Base-by-base conservation (phyloP, 2,888 invertebrate genomes). In the Campoplex nolae region DNA sequence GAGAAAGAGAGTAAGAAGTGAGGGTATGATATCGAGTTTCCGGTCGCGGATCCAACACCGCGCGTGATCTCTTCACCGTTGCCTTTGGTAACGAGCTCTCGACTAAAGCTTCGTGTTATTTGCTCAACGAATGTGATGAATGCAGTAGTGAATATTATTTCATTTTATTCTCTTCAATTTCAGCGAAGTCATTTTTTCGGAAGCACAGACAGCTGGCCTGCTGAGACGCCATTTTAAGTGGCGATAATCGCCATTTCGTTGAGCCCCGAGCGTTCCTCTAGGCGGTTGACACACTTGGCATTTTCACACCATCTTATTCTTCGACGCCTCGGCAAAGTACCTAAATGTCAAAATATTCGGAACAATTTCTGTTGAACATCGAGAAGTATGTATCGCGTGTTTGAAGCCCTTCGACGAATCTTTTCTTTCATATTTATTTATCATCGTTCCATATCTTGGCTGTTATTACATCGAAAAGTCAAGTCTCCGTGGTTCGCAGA, bases 61-160 rank as follows among this genome's bases (percentile, higher is more conserved):
- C 76, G 81, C 76, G 81, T 74, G 58, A 77, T 82, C 75, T 86
- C 75, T 83, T 86, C 78, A 71, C 83, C 86, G 86, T 86, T 86
- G 83, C 62, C 83, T 75, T 79, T 48, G 79, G 35, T 48, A 56
- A 58, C 80, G 38, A 71, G 42, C 23, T n/a, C 23, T 74, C 32
- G 3, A 48, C 32, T 45, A 28, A 65, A 23, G 77, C 77, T 51
- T 35, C 23, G 67, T 13, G 54, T n/a, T 71, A 71, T 58, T 32
- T 45, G 9, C 56, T 23, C 18, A 32, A 56, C 38, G 32, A 56
- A 79, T 32, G n/a, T 18, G 6, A 16, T 4, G 4, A 18, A 51
- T 18, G 16, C 51, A 1, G 11, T 1, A 48, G 11, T 3, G 11
- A 4, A 3, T 51, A 0, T 51, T 51, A 18, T 51, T 6, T 51